These are phyloP conservation scores for Rhabdornis inornatus DNA, from an alignment of 2,113 vertebrate genomes.

Conservation along the genomic window DNA sequence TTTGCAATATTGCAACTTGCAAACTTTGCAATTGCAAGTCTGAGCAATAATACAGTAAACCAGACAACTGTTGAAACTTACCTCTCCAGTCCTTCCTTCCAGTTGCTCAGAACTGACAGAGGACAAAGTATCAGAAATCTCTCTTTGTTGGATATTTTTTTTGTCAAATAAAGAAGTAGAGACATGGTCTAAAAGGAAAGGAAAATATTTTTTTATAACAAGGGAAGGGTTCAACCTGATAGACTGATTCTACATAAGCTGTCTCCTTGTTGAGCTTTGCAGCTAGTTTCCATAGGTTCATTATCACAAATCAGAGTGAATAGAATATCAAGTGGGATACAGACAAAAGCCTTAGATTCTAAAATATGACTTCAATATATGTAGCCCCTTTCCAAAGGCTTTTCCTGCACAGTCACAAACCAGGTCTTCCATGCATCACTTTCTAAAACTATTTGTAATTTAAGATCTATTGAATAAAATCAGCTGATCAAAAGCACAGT, in stretches of 20 bases:
- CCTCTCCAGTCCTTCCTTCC: conserved; percentile 86
- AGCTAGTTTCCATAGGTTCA: background rate
- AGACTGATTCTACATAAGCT: background rate
- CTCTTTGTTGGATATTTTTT: conserved; percentile 69
- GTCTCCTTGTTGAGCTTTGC: background rate
- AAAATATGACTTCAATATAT: background rate
- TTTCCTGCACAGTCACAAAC: background rate
- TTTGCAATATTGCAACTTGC: background rate
- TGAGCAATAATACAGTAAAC: background rate
- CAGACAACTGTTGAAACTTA: conserved; percentile 40
- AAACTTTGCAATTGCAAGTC: background rate
- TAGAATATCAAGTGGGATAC: background rate
- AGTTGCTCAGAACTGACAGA: conserved; percentile 88
- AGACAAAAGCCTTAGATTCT: background rate
- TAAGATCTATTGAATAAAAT: background rate
- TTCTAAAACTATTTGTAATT: background rate
- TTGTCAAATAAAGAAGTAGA: conserved; percentile 81
- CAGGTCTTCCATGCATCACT: background rate
- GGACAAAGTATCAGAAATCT: conserved; percentile 89
- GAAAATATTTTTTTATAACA: background rate
- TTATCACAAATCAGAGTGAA: background rate
- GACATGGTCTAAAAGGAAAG: conserved; percentile 81
- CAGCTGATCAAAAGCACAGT: background rate
- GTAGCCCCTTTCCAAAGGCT: background rate
- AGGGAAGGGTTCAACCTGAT: background rate